phyloP scores from a whole-genome alignment of 1,140 invertebrate genomes.

The Acyrthosiphon pisum region DNA sequence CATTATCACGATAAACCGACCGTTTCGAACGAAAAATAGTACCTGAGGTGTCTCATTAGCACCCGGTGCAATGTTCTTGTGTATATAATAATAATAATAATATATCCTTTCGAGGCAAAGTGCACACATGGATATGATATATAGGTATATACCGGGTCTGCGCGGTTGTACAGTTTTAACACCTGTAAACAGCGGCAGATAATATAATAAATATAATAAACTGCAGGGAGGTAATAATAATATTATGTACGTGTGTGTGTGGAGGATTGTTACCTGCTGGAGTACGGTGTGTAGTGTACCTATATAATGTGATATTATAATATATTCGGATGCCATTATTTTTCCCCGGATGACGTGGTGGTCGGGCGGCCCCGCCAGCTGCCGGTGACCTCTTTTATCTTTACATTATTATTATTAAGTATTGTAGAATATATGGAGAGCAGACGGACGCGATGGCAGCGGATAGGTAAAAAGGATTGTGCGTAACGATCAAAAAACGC shows the following conservation, averaged over 20 bases:
- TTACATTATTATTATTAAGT: neutral
- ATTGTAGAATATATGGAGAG: neutral
- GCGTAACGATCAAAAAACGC: neutral
- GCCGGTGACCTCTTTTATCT: slow-evolving; percentile 13
- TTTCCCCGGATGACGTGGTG: neutral
- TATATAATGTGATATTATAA: neutral
- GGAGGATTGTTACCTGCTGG: neutral
- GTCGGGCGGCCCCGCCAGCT: slow-evolving; percentile 22
- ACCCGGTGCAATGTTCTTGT: neutral
- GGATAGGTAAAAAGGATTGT: slow-evolving; percentile 36
- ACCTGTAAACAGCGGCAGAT: slow-evolving; percentile 31
- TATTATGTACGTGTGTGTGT: neutral
- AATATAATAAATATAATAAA: neutral
- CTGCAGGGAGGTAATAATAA: neutral
- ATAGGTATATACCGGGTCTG: neutral
- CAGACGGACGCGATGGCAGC: neutral
- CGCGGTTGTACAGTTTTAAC: slow-evolving; percentile 37
- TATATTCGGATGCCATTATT: slow-evolving; percentile 33
- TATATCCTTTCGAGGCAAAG: neutral
- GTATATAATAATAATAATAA: neutral
- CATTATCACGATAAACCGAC: slow-evolving; percentile 26
- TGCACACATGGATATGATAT: neutral
- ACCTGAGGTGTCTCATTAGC: slow-evolving; percentile 50
- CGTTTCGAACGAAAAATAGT: slow-evolving; percentile 37
- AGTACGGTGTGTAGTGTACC: neutral